These are phyloP conservation scores for Pangasius macronema DNA, from an alignment of 2,797 vertebrate species.

Conservation along the genomic window DNA sequence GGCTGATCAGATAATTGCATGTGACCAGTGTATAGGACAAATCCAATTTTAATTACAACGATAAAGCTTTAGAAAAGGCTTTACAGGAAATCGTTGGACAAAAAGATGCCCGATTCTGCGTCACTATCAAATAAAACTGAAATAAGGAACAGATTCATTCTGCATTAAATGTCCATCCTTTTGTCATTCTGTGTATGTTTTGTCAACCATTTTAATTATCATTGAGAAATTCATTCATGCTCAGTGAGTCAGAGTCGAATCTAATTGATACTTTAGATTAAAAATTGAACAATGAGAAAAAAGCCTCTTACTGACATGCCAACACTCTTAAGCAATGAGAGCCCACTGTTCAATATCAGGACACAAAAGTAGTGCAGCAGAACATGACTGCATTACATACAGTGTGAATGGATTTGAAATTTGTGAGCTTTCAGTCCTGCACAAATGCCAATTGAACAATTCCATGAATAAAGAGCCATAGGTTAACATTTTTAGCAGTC, in stretches of 20 bases:
- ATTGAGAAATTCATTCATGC: conserved; percentile 35
- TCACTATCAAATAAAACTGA: conserved; percentile 40
- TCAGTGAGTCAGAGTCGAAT: conserved; percentile 29
- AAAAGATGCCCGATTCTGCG: not conserved
- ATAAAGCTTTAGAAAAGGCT: conserved; percentile 15
- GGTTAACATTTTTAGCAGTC: not conserved
- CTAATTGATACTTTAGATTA: conserved; percentile 43
- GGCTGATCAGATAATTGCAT: conserved; percentile 13
- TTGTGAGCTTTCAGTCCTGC: not conserved
- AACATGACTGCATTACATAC: conserved; percentile 20
- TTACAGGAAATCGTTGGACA: conserved; percentile 15
- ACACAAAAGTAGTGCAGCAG: conserved; percentile 19
- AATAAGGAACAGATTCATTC: conserved; percentile 26
- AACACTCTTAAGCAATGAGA: not conserved
- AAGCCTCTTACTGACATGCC: conserved; percentile 25
- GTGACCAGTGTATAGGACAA: conserved; percentile 12
- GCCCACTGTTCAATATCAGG: conserved; percentile 14
- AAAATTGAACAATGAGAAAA: conserved; percentile 41
- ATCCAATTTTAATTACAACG: conserved; percentile 14
- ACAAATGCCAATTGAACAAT: not conserved
- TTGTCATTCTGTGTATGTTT: conserved; percentile 36
- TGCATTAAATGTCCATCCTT: conserved; percentile 29
- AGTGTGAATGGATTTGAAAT: not conserved
- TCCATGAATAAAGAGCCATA: not conserved
- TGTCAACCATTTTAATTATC: conserved; percentile 45